Evolutionary conservation across 2,797 vertebrate species (phyloP), one percentile per base, ranked within the genome.

Genomic region (Paratrypauchen microcephalus): DNA sequence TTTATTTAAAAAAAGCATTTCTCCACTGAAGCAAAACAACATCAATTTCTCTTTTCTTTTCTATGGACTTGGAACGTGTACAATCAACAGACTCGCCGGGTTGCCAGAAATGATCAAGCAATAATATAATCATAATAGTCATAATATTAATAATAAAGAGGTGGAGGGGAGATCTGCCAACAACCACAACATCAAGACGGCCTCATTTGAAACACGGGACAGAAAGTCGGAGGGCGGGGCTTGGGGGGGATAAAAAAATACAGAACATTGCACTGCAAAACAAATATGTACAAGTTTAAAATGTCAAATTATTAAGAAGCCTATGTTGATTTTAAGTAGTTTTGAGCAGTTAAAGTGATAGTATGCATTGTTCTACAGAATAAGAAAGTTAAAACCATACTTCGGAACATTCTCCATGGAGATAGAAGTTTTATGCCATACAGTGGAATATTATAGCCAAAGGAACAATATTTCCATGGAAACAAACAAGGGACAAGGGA

Each of bases 21-120:
- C 88, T 90, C 91, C 91, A 93, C 87, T 89, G 81, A 91, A 93
- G 91, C 92, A 91, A 90, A 92, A 92, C 89, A 91, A 92, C 89
- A 92, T 89, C 75, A 71, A 90, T 77, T 87, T 86, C 82, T 84
- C 86, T 78, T 80, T 79, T 61, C 59, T 82, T 86, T 79, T 80
- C 83, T 88, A 86, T 84, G 74, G 79, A 88, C 89, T 60, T 88
- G 87, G 83, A 90, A 90, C 87, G 83, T 86, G 85, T 88, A 92
- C 88, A 91, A 88, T 90, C 88, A 82, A 87, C 77, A 79, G 82
- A 88, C 83, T 84, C 74, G 73, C 79, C 79, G 65, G 85, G 81
- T 81, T 50, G 77, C 75, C 70, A 58, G 68, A 85, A 86, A 81
- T 90, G 92, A 94, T 92, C 89, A 94, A 91, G 92, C 92, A 87